Conservation (phyloP, 2,113 vertebrate genomes). For the Dendrocopos noguchii region DNA sequence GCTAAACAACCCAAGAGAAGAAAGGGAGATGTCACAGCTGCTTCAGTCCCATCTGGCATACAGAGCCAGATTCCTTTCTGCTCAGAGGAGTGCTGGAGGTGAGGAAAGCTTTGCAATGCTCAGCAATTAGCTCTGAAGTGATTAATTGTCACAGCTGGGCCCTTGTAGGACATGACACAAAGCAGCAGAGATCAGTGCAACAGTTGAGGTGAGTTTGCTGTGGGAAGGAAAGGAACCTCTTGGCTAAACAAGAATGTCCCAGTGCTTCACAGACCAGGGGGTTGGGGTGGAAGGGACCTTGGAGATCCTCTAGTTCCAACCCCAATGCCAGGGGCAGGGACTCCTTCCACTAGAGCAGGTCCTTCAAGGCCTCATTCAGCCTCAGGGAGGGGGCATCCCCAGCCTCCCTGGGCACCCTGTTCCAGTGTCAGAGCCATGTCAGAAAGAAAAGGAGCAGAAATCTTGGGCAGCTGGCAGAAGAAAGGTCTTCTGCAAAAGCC, state of each 20-base stretch:
- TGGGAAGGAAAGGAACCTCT: neutral
- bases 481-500: neutral
- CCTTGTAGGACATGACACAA: neutral
- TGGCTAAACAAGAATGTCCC: neutral
- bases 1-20: neutral
- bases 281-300: no score
- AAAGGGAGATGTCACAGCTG: neutral
- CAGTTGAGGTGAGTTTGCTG: neutral
- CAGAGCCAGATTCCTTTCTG: fast-evolving
- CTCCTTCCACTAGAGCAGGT: no score
- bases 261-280: neutral
- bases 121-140: neutral
- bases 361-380: no score
- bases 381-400: no score
- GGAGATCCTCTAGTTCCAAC: no score
- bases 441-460: neutral
- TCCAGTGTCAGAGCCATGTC: no score
- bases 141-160: neutral
- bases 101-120: neutral
- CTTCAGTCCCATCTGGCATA: no score
- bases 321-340: no score
- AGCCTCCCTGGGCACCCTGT: no score
- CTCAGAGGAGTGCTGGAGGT: neutral
- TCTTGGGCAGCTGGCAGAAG: neutral
- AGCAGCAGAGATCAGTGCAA: neutral